These are phyloP conservation scores for Perithous albicinctus DNA, from an alignment of 2,888 invertebrate species.

Conservation along the genomic window DNA sequence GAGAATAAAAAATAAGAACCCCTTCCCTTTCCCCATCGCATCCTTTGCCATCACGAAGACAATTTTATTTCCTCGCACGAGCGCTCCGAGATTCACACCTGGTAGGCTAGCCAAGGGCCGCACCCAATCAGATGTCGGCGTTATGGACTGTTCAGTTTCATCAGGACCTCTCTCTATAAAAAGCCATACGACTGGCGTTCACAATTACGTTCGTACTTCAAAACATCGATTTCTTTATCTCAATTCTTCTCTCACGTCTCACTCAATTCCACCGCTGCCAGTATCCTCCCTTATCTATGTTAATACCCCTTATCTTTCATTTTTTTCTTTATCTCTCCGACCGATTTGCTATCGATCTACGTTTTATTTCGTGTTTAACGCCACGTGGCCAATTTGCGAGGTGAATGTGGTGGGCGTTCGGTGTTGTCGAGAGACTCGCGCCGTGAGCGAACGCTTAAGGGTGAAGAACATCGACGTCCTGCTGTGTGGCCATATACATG, in stretches of 20 bases:
- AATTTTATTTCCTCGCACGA: neutral
- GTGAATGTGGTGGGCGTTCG: constrained; percentile 12
- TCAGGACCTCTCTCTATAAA: no score
- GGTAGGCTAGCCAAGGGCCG: no score
- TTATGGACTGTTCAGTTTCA: no score
- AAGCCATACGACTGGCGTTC: neutral
- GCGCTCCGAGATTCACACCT: neutral
- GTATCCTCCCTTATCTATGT: neutral
- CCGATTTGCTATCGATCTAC: neutral
- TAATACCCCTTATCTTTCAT: neutral
- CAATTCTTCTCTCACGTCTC: neutral
- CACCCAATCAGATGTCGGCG: no score
- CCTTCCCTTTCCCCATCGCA: neutral
- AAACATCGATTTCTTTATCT: neutral
- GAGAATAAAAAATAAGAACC: neutral
- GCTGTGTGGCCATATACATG: constrained; percentile 1
- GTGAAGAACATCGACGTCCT: neutral
- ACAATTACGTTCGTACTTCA: neutral
- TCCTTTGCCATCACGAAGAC: neutral
- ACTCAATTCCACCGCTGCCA: neutral
- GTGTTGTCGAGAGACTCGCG: constrained; percentile 14
- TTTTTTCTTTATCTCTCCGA: neutral
- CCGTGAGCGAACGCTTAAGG: neutral
- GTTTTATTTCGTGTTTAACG: constrained; percentile 14
- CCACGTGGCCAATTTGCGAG: constrained; percentile 4